Conservation (phyloP, 2,113 vertebrate genomes). For the Leptodactylus fuscus region DNA sequence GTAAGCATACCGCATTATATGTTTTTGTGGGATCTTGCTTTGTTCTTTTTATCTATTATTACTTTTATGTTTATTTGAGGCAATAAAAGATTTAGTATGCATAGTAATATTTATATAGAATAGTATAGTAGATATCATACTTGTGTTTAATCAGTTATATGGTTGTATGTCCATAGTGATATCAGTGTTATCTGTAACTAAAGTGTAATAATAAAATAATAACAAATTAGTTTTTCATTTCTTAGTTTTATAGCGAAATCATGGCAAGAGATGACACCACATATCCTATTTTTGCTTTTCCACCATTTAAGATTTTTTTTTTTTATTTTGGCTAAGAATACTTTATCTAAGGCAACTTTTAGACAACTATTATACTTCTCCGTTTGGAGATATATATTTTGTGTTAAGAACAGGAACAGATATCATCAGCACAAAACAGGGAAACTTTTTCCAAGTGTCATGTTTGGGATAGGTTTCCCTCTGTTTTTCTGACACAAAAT, state of each 20-base stretch:
- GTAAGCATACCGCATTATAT: not conserved
- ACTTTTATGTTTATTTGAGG: not conserved
- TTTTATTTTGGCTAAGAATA: not conserved
- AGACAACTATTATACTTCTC: too few species aligned
- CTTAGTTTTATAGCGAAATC: too few species aligned
- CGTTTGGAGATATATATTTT: not conserved
- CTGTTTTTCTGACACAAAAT: too few species aligned
- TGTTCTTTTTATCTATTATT: not conserved
- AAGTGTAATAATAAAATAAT: not conserved
- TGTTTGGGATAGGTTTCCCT: too few species aligned
- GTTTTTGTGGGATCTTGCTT: not conserved
- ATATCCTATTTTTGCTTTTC: not conserved
- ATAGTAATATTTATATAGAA: too few species aligned
- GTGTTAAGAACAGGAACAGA: not conserved
- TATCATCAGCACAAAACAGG: not conserved
- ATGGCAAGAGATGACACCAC: too few species aligned
- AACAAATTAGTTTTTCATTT: too few species aligned
- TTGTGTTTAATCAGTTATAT: not conserved
- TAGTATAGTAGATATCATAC: not conserved
- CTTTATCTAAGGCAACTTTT: too few species aligned
- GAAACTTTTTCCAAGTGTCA: not conserved
- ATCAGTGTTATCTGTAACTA: not conserved
- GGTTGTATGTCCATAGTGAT: not conserved
- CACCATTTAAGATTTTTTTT: not conserved
- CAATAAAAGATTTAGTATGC: too few species aligned